These are phyloP conservation scores for Parapristionchus giblindavisi DNA, from an alignment of 2,888 invertebrate genomes.

Conservation along the genomic window DNA sequence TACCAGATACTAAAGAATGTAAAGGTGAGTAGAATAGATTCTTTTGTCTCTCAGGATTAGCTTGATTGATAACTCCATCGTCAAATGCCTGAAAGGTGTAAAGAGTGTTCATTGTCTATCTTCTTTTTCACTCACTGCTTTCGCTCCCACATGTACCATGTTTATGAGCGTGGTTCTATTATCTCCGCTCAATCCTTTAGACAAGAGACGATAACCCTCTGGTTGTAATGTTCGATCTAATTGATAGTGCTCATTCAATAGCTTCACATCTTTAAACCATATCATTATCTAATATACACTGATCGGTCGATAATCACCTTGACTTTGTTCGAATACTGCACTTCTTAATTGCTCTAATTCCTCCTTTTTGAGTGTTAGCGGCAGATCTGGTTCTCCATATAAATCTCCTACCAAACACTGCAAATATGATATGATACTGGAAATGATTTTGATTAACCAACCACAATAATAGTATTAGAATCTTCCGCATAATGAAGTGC, in stretches of 20 bases:
- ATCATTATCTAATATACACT: background rate
- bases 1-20: slow-evolving; percentile 42
- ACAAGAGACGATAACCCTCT: slow-evolving; percentile 53
- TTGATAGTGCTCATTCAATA: slow-evolving; percentile 71
- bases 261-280: slow-evolving; percentile 66
- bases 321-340: slow-evolving; percentile 68
- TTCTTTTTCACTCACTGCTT: slow-evolving; percentile 43
- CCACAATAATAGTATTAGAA: slow-evolving; percentile 28
- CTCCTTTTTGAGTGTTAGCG: slow-evolving; percentile 69
- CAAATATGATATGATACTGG: slow-evolving; percentile 27
- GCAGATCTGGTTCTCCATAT: slow-evolving; percentile 71
- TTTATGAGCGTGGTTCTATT: slow-evolving; percentile 42
- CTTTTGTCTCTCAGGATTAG: slow-evolving; percentile 55
- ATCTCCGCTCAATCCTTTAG: background rate
- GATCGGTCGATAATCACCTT: slow-evolving; percentile 47
- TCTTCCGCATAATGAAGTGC: background rate
- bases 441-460: background rate
- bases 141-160: slow-evolving; percentile 51
- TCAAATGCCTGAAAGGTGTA: slow-evolving; percentile 50
- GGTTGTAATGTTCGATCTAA: slow-evolving; percentile 69
- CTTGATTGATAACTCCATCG: slow-evolving; percentile 56
- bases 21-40: slow-evolving; percentile 56
- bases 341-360: slow-evolving; percentile 70
- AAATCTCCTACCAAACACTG: slow-evolving; percentile 72
- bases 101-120: background rate